Conservation (phyloP, 2,797 vertebrate species). For the Mionectes olivaceus region DNA sequence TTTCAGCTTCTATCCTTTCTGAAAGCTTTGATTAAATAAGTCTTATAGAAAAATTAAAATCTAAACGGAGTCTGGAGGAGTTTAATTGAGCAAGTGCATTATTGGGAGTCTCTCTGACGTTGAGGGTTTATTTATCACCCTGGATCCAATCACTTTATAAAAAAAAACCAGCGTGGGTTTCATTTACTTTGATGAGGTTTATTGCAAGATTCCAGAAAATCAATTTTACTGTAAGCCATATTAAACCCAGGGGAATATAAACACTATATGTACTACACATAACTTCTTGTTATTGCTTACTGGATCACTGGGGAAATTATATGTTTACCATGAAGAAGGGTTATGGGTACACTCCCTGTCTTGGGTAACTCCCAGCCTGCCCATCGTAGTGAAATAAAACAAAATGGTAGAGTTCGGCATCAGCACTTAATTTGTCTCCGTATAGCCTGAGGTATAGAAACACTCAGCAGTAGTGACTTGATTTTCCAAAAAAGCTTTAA, state of each 20-base stretch:
- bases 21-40: slow-evolving; percentile 43
- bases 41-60: slow-evolving; percentile 66
- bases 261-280: slow-evolving; percentile 77
- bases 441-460: slow-evolving; percentile 44
- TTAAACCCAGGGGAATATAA: slow-evolving; percentile 80
- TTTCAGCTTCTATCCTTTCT: neutral
- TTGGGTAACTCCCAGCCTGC: slow-evolving; percentile 70
- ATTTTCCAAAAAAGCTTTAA: slow-evolving; percentile 56
- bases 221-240: slow-evolving; percentile 81
- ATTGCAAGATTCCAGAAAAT: slow-evolving; percentile 82
- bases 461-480: slow-evolving; percentile 14
- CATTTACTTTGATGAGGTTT: slow-evolving; percentile 83
- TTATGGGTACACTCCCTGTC: slow-evolving; percentile 74
- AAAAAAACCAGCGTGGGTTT: slow-evolving; percentile 73
- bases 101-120: slow-evolving; percentile 36
- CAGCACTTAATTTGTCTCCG: slow-evolving; percentile 52
- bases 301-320: slow-evolving; percentile 82
- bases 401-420: slow-evolving; percentile 62
- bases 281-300: slow-evolving; percentile 82
- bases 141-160: slow-evolving; percentile 79
- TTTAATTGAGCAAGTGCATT: slow-evolving; percentile 67
- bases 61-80: slow-evolving; percentile 55
- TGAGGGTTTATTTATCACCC: slow-evolving; percentile 78
- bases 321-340: slow-evolving; percentile 75
- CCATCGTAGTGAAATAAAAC: slow-evolving; percentile 69